Conservation (phyloP, 2,888 invertebrate species). For the Heliconius sara region DNA sequence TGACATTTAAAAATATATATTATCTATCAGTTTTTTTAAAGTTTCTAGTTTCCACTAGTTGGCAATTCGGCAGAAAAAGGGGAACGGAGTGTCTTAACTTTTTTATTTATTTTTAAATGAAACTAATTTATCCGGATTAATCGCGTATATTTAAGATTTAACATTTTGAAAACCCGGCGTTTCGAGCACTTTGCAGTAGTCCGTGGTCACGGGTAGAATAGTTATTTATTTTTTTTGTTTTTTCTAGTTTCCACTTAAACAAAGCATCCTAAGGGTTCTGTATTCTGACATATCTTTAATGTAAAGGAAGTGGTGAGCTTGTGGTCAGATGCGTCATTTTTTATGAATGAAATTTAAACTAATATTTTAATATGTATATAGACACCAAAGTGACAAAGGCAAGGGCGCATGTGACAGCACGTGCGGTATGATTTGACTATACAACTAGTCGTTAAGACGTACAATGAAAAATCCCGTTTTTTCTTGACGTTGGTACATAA, state of each 20-base stretch:
- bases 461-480: not conserved
- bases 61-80: too few relatives aligned
- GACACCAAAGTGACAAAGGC: not conserved
- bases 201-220: too few relatives aligned
- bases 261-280: not conserved
- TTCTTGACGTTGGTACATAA: not conserved
- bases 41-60: not conserved
- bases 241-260: not conserved
- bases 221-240: too few relatives aligned
- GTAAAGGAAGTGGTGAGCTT: not conserved
- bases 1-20: too few relatives aligned
- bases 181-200: too few relatives aligned
- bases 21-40: not conserved
- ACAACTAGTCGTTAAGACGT: not conserved
- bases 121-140: too few relatives aligned
- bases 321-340: not conserved
- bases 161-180: too few relatives aligned
- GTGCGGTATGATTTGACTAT: not conserved
- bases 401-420: not conserved
- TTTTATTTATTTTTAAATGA: too few relatives aligned
- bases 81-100: too few relatives aligned
- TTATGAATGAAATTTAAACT: not conserved
- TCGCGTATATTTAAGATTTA: too few relatives aligned
- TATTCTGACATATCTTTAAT: not conserved
- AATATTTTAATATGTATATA: not conserved